Percentiles rank a stretch among this genome's conserved stretches.
Conservation (phyloP, 2,797 vertebrate genomes). For the Pangasius macronema region DNA sequence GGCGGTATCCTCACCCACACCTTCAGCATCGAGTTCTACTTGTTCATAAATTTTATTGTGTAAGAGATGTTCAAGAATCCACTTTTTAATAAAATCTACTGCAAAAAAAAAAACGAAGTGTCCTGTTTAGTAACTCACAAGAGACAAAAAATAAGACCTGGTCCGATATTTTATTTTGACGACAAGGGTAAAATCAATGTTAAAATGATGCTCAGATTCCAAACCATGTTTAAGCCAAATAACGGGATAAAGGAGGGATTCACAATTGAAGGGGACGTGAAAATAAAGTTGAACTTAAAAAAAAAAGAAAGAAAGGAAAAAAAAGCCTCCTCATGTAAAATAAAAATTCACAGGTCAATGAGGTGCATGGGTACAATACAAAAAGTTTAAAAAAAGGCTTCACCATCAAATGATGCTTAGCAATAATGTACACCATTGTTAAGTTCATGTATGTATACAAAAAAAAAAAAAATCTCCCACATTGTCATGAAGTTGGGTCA, state of each 20-base stretch:
- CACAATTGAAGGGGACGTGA: constrained; percentile 61
- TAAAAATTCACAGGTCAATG: constrained; percentile 72
- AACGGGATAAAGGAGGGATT: constrained; percentile 59
- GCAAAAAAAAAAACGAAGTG: not conserved
- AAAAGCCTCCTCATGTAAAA: constrained; percentile 65
- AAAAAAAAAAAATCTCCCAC: constrained; percentile 72
- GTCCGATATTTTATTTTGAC: constrained; percentile 87
- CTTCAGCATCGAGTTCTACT: not conserved
- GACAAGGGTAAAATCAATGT: constrained; percentile 82
- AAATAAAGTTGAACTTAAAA: constrained; percentile 65
- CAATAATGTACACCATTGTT: constrained; percentile 75
- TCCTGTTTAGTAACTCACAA: not conserved
- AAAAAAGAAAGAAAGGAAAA: constrained; percentile 35
- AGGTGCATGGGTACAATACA: constrained; percentile 73
- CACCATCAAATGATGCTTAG: constrained; percentile 75
- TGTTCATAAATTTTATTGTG: not conserved
- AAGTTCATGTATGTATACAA: constrained; percentile 76
- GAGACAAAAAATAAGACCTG: constrained; percentile 57
- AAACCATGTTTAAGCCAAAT: constrained; percentile 71
- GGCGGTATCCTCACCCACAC: not conserved
- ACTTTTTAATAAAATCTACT: not conserved
- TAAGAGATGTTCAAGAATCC: not conserved
- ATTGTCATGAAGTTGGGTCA: constrained; percentile 73
- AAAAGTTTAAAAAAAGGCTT: constrained; percentile 76
- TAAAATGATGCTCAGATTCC: constrained; percentile 76